Evolutionary conservation across 2,113 vertebrate species (phyloP).

Genomic region (Channa maculata): DNA sequence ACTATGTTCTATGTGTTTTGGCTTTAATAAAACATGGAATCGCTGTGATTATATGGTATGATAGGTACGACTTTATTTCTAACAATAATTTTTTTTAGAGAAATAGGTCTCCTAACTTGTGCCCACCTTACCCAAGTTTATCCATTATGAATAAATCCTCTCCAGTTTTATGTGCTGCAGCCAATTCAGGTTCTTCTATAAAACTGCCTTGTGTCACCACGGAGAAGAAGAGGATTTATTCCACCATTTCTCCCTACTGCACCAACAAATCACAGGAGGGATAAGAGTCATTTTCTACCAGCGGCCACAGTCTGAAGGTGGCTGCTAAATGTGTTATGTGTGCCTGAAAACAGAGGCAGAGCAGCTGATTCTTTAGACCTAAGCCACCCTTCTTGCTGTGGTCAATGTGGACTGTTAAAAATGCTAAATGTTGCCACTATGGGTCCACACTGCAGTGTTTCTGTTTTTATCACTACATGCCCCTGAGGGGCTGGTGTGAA

Average conservation of each 20-base stretch:
- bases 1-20: background rate
- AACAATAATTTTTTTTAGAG: background rate
- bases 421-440: background rate
- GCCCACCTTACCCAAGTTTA: background rate
- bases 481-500: too few species aligned
- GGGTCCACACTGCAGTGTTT: background rate
- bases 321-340: conserved; percentile 58
- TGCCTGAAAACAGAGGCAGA: conserved; percentile 61
- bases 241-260: background rate
- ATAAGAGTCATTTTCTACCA: conserved; percentile 23
- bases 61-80: background rate
- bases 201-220: conserved; percentile 13
- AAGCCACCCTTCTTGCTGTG: conserved; percentile 20
- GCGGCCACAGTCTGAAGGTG: conserved; percentile 50
- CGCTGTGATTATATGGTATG: background rate
- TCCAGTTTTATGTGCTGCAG: too few species aligned
- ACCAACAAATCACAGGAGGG: conserved; percentile 29
- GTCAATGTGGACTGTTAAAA: conserved; percentile 7
- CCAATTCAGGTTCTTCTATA: background rate
- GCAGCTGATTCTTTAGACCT: conserved; percentile 52
- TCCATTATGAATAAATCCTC: background rate
- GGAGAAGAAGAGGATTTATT: conserved; percentile 10
- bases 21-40: background rate
- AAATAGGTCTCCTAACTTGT: background rate
- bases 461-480: too few species aligned